A percentile compares a stretch with the other conserved stretches of the same genome.
These are phyloP conservation scores for Parauchenoglanis ngamensis DNA, from an alignment of 2,797 vertebrate species.

Conservation along the genomic window DNA sequence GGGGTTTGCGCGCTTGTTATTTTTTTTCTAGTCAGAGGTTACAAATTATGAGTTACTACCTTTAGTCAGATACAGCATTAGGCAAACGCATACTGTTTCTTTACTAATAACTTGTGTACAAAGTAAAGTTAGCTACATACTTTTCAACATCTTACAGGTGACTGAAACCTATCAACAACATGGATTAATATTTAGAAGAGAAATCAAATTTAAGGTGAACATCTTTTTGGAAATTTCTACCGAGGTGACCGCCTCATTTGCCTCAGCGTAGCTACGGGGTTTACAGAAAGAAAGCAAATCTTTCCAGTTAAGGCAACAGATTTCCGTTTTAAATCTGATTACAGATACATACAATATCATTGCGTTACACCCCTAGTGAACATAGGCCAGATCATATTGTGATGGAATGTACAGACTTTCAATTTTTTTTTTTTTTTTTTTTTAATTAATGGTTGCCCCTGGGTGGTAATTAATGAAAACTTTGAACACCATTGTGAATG, in stretches of 20 bases:
- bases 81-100: background rate
- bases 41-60: background rate
- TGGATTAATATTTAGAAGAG: too few species aligned
- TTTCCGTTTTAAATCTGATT: background rate
- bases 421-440: background rate
- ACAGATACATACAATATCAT: too few species aligned
- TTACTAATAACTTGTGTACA: too few species aligned
- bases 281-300: background rate
- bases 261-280: background rate
- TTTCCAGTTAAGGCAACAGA: background rate
- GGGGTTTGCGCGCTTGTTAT: background rate
- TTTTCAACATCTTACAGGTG: too few species aligned
- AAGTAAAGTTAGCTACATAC: too few species aligned
- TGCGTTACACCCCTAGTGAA: background rate
- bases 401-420: background rate
- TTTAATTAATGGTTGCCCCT: background rate
- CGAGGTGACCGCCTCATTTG: too few species aligned
- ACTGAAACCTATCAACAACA: too few species aligned
- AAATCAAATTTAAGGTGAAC: too few species aligned
- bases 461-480: constrained; percentile 45
- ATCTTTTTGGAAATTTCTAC: background rate
- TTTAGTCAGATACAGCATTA: background rate
- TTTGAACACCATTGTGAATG: background rate
- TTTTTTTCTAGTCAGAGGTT: background rate
- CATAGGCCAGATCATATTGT: background rate